Evolutionary conservation across 2,113 vertebrate species (phyloP).

Genomic region (Gymnobelideus leadbeateri): DNA sequence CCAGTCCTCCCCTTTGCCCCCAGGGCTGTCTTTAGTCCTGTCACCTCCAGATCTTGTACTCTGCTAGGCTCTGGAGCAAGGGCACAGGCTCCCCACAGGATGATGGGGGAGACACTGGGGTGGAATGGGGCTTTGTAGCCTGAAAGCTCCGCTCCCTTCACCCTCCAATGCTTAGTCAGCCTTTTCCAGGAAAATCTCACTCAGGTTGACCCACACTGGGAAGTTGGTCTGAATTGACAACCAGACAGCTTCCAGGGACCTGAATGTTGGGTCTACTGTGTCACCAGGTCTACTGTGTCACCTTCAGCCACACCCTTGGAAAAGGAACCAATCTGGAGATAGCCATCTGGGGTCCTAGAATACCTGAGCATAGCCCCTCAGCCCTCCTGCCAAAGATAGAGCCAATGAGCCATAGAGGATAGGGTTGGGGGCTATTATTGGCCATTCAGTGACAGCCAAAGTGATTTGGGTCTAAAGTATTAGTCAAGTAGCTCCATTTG

Average conservation of each 20-base stretch:
- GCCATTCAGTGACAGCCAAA: too few relatives aligned
- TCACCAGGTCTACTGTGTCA: conserved; percentile 92
- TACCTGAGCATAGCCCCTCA: too few relatives aligned
- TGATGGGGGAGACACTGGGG: conserved; percentile 8
- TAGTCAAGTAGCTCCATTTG: too few relatives aligned
- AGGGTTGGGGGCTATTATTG: too few relatives aligned
- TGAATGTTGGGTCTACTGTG: conserved; percentile 92
- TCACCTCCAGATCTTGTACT: background rate
- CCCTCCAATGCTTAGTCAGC: conserved; percentile 85
- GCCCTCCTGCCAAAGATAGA: too few relatives aligned
- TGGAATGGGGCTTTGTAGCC: conserved; percentile 15
- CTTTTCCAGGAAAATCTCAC: conserved; percentile 98
- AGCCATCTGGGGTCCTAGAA: too few relatives aligned
- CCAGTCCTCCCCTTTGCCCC: background rate
- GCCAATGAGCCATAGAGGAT: background rate
- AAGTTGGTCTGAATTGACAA: conserved; percentile 95
- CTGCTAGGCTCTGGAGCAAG: background rate
- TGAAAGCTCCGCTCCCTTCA: background rate
- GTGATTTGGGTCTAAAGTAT: too few relatives aligned
- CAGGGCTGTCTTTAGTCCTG: conserved; percentile 5
- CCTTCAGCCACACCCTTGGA: conserved; percentile 94
- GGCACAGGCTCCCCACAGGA: conserved; percentile 10
- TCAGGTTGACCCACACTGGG: conserved; percentile 97
- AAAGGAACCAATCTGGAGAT: conserved; percentile 85
- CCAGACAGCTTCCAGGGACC: conserved; percentile 94